Percentiles rank a stretch among this genome's conserved stretches.
phyloP scores from a whole-genome alignment of 2,888 invertebrate genomes.

The Hirtodrosophila confusa region DNA sequence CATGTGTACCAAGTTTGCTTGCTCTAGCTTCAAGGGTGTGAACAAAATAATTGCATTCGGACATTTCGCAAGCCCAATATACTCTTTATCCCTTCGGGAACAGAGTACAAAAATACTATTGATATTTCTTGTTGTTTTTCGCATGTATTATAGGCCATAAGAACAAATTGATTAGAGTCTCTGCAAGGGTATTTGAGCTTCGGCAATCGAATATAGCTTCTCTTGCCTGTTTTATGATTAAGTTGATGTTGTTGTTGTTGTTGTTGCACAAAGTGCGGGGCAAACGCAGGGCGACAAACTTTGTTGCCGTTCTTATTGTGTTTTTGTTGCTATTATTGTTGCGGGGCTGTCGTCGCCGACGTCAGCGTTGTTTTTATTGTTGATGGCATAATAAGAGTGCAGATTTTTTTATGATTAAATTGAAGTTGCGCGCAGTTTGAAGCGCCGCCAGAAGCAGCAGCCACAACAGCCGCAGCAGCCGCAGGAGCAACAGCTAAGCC shows the following conservation, averaged over 20 bases:
- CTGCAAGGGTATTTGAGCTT: too few species aligned
- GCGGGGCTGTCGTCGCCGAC: constrained; percentile 37
- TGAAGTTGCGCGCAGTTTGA: constrained; percentile 70
- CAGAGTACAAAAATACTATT: too few species aligned
- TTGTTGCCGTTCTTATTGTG: constrained; percentile 32
- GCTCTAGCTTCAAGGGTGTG: too few species aligned
- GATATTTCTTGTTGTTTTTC: too few species aligned
- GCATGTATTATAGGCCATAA: too few species aligned
- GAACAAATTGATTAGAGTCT: too few species aligned
- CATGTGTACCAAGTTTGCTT: too few species aligned
- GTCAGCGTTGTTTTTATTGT: constrained; percentile 67
- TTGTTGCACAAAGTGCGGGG: constrained; percentile 42
- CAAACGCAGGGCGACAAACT: too few species aligned
- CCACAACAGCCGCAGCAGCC: constrained; percentile 8
- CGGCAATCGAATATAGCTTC: too few species aligned
- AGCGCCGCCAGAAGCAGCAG: constrained; percentile 45
- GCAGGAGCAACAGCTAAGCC: constrained; percentile 26
- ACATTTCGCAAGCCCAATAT: too few species aligned
- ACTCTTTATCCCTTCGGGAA: too few species aligned
- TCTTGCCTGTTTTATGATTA: constrained; percentile 38
- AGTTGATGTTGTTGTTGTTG: constrained; percentile 9
- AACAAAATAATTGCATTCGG: too few species aligned
- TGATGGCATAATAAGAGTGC: constrained; percentile 70
- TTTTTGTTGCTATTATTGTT: constrained; percentile 45
- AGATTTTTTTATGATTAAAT: constrained; percentile 67